Percentiles rank a stretch among this genome's conserved stretches.
Conservation (phyloP, 1,140 invertebrate genomes). For the Microplitis demolitor region DNA sequence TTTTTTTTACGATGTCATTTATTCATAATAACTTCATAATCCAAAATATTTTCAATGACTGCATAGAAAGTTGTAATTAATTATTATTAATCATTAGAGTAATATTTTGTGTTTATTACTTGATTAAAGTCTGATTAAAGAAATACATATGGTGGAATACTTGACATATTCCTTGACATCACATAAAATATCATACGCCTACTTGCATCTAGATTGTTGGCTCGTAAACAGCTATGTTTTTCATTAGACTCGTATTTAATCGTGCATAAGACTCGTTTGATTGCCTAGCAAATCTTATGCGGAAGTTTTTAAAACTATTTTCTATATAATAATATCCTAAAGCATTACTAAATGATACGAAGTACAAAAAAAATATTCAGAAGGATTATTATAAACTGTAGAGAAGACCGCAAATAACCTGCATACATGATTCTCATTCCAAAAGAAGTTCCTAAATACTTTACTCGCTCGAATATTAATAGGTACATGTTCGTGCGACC, state of each 20-base stretch:
- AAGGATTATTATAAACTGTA: neutral
- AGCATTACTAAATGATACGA: neutral
- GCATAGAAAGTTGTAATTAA: neutral
- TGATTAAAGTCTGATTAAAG: conserved; percentile 9
- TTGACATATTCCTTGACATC: conserved; percentile 14
- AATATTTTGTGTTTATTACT: conserved; percentile 3
- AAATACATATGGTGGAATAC: neutral
- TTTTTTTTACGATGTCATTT: neutral
- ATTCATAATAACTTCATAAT: neutral
- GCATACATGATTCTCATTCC: neutral
- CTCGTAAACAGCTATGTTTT: conserved; percentile 22
- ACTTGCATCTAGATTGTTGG: conserved; percentile 18
- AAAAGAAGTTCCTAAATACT: neutral
- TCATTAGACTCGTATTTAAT: conserved; percentile 18
- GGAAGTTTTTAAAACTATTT: conserved; percentile 3
- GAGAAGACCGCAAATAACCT: conserved; percentile 2
- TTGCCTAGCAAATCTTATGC: conserved; percentile 17
- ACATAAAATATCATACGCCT: conserved; percentile 23
- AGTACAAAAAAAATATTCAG: neutral
- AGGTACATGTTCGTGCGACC: conserved; percentile 33
- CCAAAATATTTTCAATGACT: neutral
- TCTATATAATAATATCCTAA: neutral
- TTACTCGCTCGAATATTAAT: conserved; percentile 31
- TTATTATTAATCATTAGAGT: conserved; percentile 6
- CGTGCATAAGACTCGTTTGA: conserved; percentile 16